phyloP scores from a whole-genome alignment of 2,113 vertebrate genomes.

The Megaceryle maxima region DNA sequence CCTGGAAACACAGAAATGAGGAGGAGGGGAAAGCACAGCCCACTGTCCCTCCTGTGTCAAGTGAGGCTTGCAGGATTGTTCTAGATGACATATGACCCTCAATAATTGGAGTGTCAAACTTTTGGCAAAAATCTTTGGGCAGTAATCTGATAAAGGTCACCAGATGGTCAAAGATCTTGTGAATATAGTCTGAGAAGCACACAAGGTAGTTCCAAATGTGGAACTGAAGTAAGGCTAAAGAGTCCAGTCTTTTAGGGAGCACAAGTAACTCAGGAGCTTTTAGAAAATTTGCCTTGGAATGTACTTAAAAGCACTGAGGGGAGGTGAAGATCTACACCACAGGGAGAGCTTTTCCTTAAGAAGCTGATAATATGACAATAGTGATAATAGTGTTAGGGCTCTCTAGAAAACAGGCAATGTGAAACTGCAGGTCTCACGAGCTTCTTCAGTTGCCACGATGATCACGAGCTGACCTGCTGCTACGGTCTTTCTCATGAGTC shows the following conservation, averaged over 20 bases:
- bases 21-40: background rate
- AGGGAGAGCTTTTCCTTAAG: background rate
- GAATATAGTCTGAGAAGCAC: conserved; percentile 1
- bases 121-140: conserved; percentile 41
- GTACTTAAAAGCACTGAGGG: background rate
- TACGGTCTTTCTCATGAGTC: background rate
- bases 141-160: conserved; percentile 66
- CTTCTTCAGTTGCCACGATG: background rate
- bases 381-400: background rate
- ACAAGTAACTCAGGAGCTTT: background rate
- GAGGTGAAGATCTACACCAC: background rate
- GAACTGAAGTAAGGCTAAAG: background rate
- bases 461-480: background rate
- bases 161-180: conserved; percentile 38
- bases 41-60: background rate
- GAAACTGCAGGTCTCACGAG: background rate
- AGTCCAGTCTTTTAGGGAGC: background rate
- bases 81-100: conserved; percentile 38
- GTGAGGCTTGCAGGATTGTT: conserved; percentile 23
- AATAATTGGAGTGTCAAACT: conserved; percentile 48
- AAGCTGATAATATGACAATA: background rate
- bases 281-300: background rate
- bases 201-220: background rate
- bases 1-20: background rate
- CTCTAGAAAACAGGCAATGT: background rate